Conservation (phyloP, 2,888 invertebrate species). For the Archaeoteleia sp. region DNA sequence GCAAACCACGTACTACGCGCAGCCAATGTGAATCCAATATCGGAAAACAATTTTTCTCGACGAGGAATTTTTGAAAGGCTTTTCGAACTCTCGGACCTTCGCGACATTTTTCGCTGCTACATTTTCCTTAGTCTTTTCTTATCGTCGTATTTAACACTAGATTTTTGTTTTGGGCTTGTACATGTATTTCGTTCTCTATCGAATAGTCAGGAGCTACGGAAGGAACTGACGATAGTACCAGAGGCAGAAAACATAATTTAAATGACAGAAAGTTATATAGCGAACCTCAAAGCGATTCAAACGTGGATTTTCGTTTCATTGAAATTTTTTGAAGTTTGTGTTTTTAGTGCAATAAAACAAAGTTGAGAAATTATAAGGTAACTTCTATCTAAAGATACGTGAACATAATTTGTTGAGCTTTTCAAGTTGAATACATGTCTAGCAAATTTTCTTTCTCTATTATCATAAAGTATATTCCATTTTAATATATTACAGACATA, state of each 20-base stretch:
- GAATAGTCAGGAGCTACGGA: conserved; percentile 26
- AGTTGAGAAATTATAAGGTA: too few species aligned
- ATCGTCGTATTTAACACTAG: conserved; percentile 32
- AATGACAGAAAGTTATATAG: too few species aligned
- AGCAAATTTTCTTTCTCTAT: too few species aligned
- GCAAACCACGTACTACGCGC: conserved; percentile 59
- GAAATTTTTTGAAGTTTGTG: conserved; percentile 4
- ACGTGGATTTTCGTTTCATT: background rate
- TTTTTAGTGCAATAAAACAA: too few species aligned
- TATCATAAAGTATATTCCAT: too few species aligned
- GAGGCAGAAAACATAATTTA: background rate
- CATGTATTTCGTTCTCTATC: conserved; percentile 24
- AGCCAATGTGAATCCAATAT: conserved; percentile 74
- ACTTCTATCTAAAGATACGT: too few species aligned
- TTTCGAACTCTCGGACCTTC: conserved; percentile 57
- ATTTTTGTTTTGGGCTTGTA: conserved; percentile 39
- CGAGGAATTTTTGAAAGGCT: conserved; percentile 64
- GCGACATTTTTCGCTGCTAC: conserved; percentile 24
- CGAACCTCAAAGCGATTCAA: too few species aligned
- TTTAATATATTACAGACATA: too few species aligned
- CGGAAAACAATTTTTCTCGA: conserved; percentile 77
- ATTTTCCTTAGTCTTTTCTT: conserved; percentile 14
- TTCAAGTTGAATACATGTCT: too few species aligned
- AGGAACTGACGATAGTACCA: conserved; percentile 9
- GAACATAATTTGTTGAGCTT: too few species aligned